phyloP scores from a whole-genome alignment of 2,888 invertebrate genomes.

The Hirtodrosophila confusa region DNA sequence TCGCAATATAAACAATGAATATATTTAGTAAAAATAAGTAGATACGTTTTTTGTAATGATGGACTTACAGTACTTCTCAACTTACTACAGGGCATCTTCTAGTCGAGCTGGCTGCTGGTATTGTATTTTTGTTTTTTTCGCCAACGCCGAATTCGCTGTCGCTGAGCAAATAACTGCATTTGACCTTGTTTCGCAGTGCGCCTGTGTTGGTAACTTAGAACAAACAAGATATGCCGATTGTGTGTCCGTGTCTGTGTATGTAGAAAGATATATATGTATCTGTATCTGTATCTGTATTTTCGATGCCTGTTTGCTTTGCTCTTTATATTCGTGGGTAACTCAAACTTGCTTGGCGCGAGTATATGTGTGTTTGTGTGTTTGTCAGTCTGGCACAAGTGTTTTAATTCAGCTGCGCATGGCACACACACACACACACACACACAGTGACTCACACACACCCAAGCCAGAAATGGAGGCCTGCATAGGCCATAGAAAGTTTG shows the following conservation, averaged over 20 bases:
- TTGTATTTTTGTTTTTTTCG: slow-evolving; percentile 39
- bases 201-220: slow-evolving; percentile 70
- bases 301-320: slow-evolving; percentile 71
- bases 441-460: slow-evolving; percentile 12
- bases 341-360: slow-evolving; percentile 35
- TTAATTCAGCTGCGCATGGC: slow-evolving; percentile 60
- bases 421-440: slow-evolving; percentile 7
- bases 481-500: slow-evolving; percentile 44
- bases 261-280: slow-evolving; percentile 14
- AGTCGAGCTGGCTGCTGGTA: slow-evolving; percentile 5
- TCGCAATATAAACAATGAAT: too few species aligned
- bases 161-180: slow-evolving; percentile 75
- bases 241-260: slow-evolving; percentile 25
- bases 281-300: slow-evolving; percentile 40
- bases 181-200: slow-evolving; percentile 72
- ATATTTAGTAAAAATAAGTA: too few species aligned
- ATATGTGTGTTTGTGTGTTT: slow-evolving; percentile 11
- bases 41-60: too few species aligned
- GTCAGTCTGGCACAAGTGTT: slow-evolving; percentile 59
- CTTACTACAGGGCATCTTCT: slow-evolving; percentile 17
- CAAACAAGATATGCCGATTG: slow-evolving; percentile 69
- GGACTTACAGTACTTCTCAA: not conserved
- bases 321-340: slow-evolving; percentile 51
- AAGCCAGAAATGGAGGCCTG: slow-evolving; percentile 23
- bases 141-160: slow-evolving; percentile 33